Evolutionary conservation across 2,797 vertebrate species (phyloP).

Genomic region (Crenichthys baileyi): DNA sequence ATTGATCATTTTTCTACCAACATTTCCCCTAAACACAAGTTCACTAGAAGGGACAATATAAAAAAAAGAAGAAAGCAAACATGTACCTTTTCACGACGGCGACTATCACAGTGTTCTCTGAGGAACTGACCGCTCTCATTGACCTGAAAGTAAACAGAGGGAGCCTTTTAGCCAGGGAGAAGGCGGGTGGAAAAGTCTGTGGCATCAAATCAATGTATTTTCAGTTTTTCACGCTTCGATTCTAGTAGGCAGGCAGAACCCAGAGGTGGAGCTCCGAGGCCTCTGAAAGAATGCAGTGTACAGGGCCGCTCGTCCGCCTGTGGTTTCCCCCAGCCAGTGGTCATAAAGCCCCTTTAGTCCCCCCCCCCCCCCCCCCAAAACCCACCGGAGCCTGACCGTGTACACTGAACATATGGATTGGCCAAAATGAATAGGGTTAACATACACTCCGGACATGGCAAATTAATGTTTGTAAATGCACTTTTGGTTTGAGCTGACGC

Average conservation of each 20-base stretch:
- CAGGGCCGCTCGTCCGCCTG: slow-evolving; percentile 78
- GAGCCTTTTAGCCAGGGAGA: slow-evolving; percentile 68
- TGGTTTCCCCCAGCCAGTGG: slow-evolving; percentile 74
- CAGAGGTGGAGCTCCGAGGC: slow-evolving; percentile 70
- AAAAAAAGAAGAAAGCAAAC: slow-evolving; percentile 10
- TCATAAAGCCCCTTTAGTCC: slow-evolving; percentile 82
- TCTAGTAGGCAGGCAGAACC: slow-evolving; percentile 72
- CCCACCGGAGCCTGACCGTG: slow-evolving; percentile 55
- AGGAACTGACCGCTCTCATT: slow-evolving; percentile 90
- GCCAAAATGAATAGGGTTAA: slow-evolving; percentile 80
- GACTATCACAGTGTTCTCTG: slow-evolving; percentile 97
- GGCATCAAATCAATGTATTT: slow-evolving; percentile 78
- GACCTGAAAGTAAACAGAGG: slow-evolving; percentile 86
- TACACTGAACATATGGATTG: slow-evolving; percentile 80
- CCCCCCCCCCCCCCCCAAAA: slow-evolving; percentile 54
- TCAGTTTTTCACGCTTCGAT: slow-evolving; percentile 72
- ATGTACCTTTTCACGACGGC: slow-evolving; percentile 94
- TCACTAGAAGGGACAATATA: slow-evolving; percentile 11
- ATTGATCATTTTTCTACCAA: slow-evolving; percentile 16
- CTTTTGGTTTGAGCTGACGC: slow-evolving; percentile 77
- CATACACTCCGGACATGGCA: slow-evolving; percentile 72
- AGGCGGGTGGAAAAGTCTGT: slow-evolving; percentile 60
- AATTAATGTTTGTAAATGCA: slow-evolving; percentile 79
- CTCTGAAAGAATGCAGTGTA: slow-evolving; percentile 83
- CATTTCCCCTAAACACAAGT: slow-evolving; percentile 19